phyloP scores from a whole-genome alignment of 2,888 invertebrate species.

The Odontothrips loti region DNA sequence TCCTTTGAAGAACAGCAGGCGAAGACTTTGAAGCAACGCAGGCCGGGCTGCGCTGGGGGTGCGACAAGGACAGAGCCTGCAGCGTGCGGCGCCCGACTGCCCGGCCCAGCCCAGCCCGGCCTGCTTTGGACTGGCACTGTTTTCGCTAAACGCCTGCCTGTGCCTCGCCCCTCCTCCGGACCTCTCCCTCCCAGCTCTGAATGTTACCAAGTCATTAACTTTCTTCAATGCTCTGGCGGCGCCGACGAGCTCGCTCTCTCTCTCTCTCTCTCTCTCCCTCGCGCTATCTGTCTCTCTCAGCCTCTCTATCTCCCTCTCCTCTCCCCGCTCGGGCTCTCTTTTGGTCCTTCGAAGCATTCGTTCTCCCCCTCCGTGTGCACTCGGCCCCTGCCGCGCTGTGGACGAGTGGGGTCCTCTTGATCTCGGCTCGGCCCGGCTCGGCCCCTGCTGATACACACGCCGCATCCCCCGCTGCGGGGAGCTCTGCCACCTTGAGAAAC shows the following conservation, averaged over 20 bases:
- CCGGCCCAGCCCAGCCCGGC: neutral
- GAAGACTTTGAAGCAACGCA: too few relatives aligned
- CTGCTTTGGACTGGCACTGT: neutral
- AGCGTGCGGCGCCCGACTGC: neutral
- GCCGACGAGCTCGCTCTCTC: neutral
- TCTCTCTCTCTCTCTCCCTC: conserved; percentile 6
- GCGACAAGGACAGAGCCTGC: too few relatives aligned
- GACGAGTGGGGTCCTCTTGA: too few relatives aligned
- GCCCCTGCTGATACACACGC: too few relatives aligned
- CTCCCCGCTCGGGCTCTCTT: neutral
- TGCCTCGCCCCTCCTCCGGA: neutral
- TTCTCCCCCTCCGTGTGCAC: neutral
- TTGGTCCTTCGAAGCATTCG: neutral
- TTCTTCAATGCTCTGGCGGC: conserved; percentile 5
- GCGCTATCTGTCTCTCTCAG: neutral
- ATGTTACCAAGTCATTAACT: conserved; percentile 26
- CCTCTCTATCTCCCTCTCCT: conserved; percentile 29
- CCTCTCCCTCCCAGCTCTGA: neutral
- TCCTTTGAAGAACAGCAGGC: too few relatives aligned
- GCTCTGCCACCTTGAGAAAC: too few relatives aligned
- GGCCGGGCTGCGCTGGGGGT: too few relatives aligned
- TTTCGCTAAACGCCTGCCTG: neutral
- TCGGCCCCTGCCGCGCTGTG: too few relatives aligned
- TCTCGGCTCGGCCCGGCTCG: too few relatives aligned
- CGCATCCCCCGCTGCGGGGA: too few relatives aligned